phyloP scores from a whole-genome alignment of 2,888 invertebrate species.

The Agonopterix heracliana region DNA sequence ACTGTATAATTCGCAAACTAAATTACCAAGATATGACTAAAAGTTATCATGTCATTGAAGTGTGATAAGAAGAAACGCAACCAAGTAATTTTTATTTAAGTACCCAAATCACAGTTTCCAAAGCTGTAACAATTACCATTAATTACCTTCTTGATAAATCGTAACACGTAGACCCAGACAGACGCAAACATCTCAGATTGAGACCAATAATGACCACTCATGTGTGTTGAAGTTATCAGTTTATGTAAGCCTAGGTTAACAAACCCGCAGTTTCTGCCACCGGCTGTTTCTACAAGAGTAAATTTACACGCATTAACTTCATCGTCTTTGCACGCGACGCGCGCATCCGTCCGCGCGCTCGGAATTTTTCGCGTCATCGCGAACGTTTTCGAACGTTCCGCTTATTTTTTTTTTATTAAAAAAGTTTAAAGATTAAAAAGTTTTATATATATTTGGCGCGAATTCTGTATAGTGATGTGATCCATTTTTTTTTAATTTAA shows the following conservation, averaged over 20 bases:
- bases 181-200: no score
- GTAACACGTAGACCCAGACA: no score
- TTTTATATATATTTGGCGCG: constrained; percentile 4
- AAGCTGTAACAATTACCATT: no score
- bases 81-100: no score
- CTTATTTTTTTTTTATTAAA: not conserved
- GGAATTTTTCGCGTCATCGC: constrained; percentile 45
- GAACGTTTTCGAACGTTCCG: constrained; percentile 25
- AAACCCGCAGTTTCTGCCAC: constrained; percentile 29
- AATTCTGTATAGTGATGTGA: constrained; percentile 33
- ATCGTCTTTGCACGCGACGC: constrained; percentile 59
- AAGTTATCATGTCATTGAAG: no score
- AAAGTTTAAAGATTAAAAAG: constrained; percentile 18
- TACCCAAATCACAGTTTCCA: no score
- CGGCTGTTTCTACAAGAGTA: constrained; percentile 41
- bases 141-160: no score
- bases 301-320: constrained; percentile 51
- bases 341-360: constrained; percentile 53
- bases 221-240: constrained; percentile 4
- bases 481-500: constrained; percentile 11
- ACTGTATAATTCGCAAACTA: no score
- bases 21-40: no score
- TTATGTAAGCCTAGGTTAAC: constrained; percentile 19
- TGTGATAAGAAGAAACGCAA: no score
- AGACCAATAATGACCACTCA: not conserved